Evolutionary conservation across 2,113 vertebrate species (phyloP), one percentile per base, ranked within the genome.

Genomic region (Emydura subglobosa): DNA sequence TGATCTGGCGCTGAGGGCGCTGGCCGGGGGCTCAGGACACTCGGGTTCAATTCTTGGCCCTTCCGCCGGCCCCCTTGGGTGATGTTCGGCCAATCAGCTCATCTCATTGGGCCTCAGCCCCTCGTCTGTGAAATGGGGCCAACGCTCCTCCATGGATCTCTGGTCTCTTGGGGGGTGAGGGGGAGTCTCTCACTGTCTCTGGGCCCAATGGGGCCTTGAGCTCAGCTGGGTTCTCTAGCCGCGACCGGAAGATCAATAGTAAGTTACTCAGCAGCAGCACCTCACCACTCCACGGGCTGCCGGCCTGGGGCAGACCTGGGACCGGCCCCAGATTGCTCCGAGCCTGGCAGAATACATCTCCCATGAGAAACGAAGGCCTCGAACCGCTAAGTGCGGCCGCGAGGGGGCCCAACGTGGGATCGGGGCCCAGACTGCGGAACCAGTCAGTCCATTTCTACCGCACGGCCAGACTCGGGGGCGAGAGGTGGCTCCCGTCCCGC

Each of bases 301-400:
- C 55, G 55, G 5, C 1, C 3, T 1, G 1, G 14, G 5, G 21
- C 9, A 2, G 19, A 47, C 51, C 51, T 7, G 51, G 5, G 61
- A n/a, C 19, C 44, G 5, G 10, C 6, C 61, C 74, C 87, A 25
- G 1, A 13, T 11, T 11, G 3, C 14, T 3, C 9, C 0, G 44
- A 2, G 1, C 84, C 72, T 2, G 83, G 6, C 16, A 1, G 16
- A 34, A 68, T 34, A n/a, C 17, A 19, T 34, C 19, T 34, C 61
- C 17, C 59, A 61, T 12, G 11, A 29, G 27, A 59, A 29, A 59
- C 11, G 11, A 29, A 57, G 24, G 27, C 11, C 57, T 5, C 5
- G 57, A 29, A 29, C 59, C 5, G 5, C 50, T 51, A 51, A 4
- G 57, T 31, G 57, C 14, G 59, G 57, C 27, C 6, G 6, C 4